A percentile compares a stretch with the other conserved stretches of the same genome.
Conservation (phyloP, 1,140 invertebrate species). For the Lutraria rhynchaena region DNA sequence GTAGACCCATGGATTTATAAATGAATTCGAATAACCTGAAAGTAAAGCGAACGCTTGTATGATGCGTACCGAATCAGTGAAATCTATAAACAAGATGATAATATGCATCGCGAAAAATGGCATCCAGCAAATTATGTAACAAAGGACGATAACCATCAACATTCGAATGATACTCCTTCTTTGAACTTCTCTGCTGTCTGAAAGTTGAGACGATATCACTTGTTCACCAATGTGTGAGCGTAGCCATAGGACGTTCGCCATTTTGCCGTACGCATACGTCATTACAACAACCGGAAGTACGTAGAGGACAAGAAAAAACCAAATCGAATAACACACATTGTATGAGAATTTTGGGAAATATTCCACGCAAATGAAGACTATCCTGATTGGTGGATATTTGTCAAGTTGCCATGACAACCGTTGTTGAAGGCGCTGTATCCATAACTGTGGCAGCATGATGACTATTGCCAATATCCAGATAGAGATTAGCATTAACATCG, state of each 20-base stretch:
- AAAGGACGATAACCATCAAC: slow-evolving; percentile 80
- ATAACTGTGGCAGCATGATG: slow-evolving; percentile 58
- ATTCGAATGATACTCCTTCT: slow-evolving; percentile 81
- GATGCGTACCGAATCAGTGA: slow-evolving; percentile 24
- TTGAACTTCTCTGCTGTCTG: slow-evolving; percentile 35
- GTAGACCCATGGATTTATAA: slow-evolving; percentile 45
- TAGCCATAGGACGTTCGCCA: slow-evolving; percentile 60
- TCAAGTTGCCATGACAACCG: slow-evolving; percentile 83
- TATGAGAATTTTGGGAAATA: slow-evolving; percentile 84
- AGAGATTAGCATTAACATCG: slow-evolving; percentile 25
- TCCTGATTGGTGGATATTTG: slow-evolving; percentile 86
- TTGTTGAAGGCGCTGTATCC: slow-evolving; percentile 56
- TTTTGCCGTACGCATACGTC: slow-evolving; percentile 62
- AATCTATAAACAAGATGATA: slow-evolving; percentile 4
- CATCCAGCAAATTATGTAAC: slow-evolving; percentile 83
- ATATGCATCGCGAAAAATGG: slow-evolving; percentile 73
- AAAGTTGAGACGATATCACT: slow-evolving; percentile 7
- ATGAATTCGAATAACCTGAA: slow-evolving; percentile 43
- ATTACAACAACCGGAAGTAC: slow-evolving; percentile 58
- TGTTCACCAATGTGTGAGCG: slow-evolving; percentile 57
- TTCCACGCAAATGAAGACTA: slow-evolving; percentile 86
- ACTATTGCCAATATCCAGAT: slow-evolving; percentile 60
- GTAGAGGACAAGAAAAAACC: slow-evolving; percentile 59
- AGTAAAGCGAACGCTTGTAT: slow-evolving; percentile 21
- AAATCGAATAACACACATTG: slow-evolving; percentile 88